Evolutionary conservation across 2,888 invertebrate species (phyloP).

Genomic region (Cephus spinipes): DNA sequence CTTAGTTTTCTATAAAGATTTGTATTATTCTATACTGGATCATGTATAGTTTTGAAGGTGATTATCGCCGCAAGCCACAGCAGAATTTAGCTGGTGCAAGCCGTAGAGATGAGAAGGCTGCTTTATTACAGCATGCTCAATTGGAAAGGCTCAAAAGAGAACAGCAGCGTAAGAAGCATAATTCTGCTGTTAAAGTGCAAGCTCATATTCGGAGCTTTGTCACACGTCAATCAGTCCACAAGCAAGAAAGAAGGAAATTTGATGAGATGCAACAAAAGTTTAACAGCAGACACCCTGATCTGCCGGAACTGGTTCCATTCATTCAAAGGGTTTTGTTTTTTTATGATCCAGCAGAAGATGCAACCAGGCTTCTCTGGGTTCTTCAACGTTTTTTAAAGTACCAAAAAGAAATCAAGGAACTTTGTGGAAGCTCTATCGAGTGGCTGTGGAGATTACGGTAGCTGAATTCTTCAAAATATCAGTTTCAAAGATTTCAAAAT

Average conservation of each 20-base stretch:
- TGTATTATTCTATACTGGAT: background rate
- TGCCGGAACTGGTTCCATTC: slow-evolving; percentile 69
- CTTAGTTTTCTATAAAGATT: background rate
- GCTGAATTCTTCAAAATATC: slow-evolving; percentile 9
- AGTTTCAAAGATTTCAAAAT: background rate
- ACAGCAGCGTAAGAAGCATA: slow-evolving; percentile 79
- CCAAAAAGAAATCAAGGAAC: slow-evolving; percentile 60
- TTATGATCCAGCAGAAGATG: slow-evolving; percentile 77
- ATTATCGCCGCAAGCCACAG: slow-evolving; percentile 86
- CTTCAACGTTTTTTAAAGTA: slow-evolving; percentile 65
- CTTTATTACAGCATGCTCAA: slow-evolving; percentile 83
- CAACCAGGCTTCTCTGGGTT: slow-evolving; percentile 71
- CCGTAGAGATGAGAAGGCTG: slow-evolving; percentile 76
- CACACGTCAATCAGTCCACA: slow-evolving; percentile 76
- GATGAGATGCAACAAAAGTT: slow-evolving; percentile 72
- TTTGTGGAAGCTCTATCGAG: slow-evolving; percentile 54
- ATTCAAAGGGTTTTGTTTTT: slow-evolving; percentile 82
- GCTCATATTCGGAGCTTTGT: slow-evolving; percentile 83
- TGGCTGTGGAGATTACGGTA: slow-evolving; percentile 67
- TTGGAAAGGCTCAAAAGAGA: slow-evolving; percentile 89
- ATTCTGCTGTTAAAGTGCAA: slow-evolving; percentile 85
- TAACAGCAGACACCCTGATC: slow-evolving; percentile 63
- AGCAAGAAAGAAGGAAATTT: slow-evolving; percentile 76
- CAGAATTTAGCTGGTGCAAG: slow-evolving; percentile 93
- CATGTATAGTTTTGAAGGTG: slow-evolving; percentile 88